Evolutionary conservation across 1,140 invertebrate species (phyloP), one percentile per base, ranked within the genome.

Genomic region (Drosophila paulistorum): DNA sequence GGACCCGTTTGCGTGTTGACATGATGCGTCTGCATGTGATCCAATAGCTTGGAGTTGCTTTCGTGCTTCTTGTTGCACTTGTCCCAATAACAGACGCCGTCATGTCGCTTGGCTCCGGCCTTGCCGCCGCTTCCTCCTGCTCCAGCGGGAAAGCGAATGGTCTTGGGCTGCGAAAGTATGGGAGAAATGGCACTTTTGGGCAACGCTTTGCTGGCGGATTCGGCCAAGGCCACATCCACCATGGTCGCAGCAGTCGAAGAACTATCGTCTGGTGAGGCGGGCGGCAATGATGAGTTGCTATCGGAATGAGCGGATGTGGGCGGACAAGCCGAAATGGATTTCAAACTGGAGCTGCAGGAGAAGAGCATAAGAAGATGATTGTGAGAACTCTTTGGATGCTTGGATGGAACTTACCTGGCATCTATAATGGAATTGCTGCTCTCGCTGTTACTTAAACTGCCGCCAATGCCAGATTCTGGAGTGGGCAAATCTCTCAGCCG

Each of bases 11-110:
- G 97, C 33, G 95, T 94, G 91, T 97, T 96, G 74, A 98, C 97
- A 93, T 98, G 97, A 71, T 94, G 94, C 57, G 97, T 96, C 94
- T 97, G 96, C 87, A 98, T 94, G 93, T 98, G 97, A 93, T 98
- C 97, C 78, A 98, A 93, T 69, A 98, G 95, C 89, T 95, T 95
- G 17, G 95, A 94, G 90, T 95, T 95, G 66, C 96, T 95, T 58
- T 97, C 96, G 73, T 96, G 96, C 83, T 94, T 94, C 77, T 94
- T 94, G 74, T 95, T 95, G 93, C 97, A 98, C 77, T 97, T 96
- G 81, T 96, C 94, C 97, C 97, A 98, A 67, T 95, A 94, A 87
- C 97, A 98, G 42, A 95, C 91, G 7, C 94, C 94, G 68, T 93
- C 94, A 35, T 94, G 94, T 13, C 93, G 86, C 11, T 81, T 90